Base-by-base conservation (phyloP, 2,797 vertebrate genomes). In the Myiotriccus ornatus region DNA sequence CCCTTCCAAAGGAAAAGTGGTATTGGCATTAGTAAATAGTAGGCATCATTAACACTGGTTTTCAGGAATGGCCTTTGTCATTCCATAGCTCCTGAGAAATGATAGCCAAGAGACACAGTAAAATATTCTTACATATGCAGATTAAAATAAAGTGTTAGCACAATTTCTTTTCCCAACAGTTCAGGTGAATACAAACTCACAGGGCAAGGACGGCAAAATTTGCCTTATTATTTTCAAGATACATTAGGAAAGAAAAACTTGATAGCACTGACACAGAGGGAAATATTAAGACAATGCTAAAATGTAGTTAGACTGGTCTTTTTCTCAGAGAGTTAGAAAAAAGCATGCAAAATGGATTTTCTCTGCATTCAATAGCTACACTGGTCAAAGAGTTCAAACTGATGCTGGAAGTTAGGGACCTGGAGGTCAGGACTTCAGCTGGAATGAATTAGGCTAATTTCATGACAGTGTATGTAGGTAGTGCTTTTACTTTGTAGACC, bases 341-440 rank as follows among this genome's bases (percentile, higher is more conserved):
- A 15, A 89, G 69, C 88, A 86, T 89, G 94, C 91, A 96, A 94
- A 94, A 90, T 92, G 67, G 91, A 94, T 93, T 93, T 95, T 94
- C 92, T 94, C 94, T 96, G 87, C 64, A 87, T 90, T 93, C 68
- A 87, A 16, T 28, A 79, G 73, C 34, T 44, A 43, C 34, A 71
- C 10, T 77, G 50, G 57, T 80, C 55, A 73, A 63, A 92, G 47
- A 83, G 46, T 67, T 93, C 76, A 88, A 68, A 76, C 55, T 0
- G 0, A 39, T 46, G 35, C 30, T 74, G 86, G 50, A 89, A 70
- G 37, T 79, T 30, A 69, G 41, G 49, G 70, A 85, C 32, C 16
- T 30, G 22, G 35, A 91, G 85, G 93, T 87, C 79, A 88, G 27
- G 28, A 46, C 76, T 80, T 84, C 21, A 89, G 53, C 53, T 77